Conservation (phyloP, 2,113 vertebrate species). For the Actenoides hombroni region DNA sequence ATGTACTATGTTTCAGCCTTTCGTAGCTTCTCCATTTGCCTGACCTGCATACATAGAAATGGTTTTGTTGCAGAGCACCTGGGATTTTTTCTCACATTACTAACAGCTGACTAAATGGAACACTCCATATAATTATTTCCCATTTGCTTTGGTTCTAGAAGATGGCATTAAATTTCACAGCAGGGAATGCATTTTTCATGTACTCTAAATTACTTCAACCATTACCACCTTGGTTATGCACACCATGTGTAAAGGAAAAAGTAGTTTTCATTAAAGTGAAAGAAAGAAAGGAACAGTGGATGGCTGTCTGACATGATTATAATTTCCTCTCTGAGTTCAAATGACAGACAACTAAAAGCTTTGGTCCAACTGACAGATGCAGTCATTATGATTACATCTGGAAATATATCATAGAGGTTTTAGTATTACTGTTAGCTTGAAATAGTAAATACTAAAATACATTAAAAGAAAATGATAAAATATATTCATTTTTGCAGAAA, state of each 20-base stretch:
- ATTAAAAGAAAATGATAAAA: not conserved
- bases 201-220: not conserved
- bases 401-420: not conserved
- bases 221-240: not conserved
- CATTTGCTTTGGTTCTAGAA: not conserved
- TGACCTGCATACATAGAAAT: not conserved
- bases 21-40: not conserved
- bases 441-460: not conserved
- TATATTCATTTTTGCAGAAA: accelerated
- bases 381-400: not conserved
- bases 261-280: not conserved
- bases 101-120: not conserved
- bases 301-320: not conserved
- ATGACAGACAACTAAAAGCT: not conserved
- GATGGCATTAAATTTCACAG: not conserved
- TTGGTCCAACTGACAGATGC: not conserved
- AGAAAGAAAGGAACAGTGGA: not conserved
- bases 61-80: not conserved
- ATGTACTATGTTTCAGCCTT: not conserved
- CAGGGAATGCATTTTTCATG: not conserved
- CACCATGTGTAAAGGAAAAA: not conserved
- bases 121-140: not conserved
- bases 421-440: not conserved
- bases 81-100: not conserved
- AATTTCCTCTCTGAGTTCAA: not conserved